Evolutionary conservation across 1,140 invertebrate genomes (phyloP).

Genomic region (Drosophila sucinea): DNA sequence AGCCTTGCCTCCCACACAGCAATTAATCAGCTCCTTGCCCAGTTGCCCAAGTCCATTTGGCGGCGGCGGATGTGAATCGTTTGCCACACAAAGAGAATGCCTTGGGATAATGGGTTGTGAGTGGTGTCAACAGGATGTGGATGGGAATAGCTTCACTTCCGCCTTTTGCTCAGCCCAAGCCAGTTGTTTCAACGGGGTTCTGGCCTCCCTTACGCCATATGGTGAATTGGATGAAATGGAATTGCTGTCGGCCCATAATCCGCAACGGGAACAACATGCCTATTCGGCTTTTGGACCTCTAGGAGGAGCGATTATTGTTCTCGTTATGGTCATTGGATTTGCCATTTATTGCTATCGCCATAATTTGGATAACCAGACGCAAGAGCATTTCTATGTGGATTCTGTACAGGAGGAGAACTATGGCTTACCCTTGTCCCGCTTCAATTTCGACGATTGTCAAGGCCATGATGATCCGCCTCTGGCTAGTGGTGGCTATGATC

Average conservation of each 20-base stretch:
- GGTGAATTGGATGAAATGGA: slow-evolving; percentile 87
- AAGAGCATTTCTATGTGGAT: slow-evolving; percentile 84
- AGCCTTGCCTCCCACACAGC: slow-evolving; percentile 58
- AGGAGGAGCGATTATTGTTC: slow-evolving; percentile 86
- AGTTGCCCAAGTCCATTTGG: slow-evolving; percentile 85
- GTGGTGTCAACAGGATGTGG: slow-evolving; percentile 93
- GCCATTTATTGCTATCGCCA: slow-evolving; percentile 87
- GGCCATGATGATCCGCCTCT: slow-evolving; percentile 75
- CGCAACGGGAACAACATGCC: slow-evolving; percentile 84
- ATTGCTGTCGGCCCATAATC: slow-evolving; percentile 83
- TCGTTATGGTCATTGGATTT: slow-evolving; percentile 86
- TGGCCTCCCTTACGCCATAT: slow-evolving; percentile 92
- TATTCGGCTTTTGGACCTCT: slow-evolving; percentile 87
- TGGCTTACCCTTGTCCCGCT: slow-evolving; percentile 75
- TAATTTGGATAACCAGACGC: slow-evolving; percentile 85
- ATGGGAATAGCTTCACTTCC: slow-evolving; percentile 87
- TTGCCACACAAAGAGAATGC: slow-evolving; percentile 89
- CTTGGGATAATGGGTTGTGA: slow-evolving; percentile 94
- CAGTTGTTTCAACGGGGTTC: slow-evolving; percentile 91
- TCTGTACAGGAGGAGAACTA: slow-evolving; percentile 84
- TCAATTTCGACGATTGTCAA: slow-evolving; percentile 80
- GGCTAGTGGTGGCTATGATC: slow-evolving; percentile 68
- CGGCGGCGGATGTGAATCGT: slow-evolving; percentile 89
- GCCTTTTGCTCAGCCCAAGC: slow-evolving; percentile 92
- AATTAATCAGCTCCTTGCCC: slow-evolving; percentile 50